phyloP scores from a whole-genome alignment of 2,888 invertebrate genomes.

The Eulithis prunata region DNA sequence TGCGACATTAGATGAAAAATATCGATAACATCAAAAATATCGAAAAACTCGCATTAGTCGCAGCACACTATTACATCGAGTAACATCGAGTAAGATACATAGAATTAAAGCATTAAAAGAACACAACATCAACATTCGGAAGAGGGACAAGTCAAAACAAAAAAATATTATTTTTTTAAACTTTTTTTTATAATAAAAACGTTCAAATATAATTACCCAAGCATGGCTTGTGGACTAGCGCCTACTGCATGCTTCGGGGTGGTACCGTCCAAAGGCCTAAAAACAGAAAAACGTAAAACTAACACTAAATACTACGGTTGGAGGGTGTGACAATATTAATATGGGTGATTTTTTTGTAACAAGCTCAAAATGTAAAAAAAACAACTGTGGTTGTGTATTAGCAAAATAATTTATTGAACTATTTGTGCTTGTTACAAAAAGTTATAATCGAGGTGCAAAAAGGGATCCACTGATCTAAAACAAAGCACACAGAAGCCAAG shows the following conservation, averaged over 20 bases:
- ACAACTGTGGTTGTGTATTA: not conserved
- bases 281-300: constrained; percentile 83
- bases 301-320: constrained; percentile 69
- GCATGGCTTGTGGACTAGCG: constrained; percentile 84
- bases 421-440: constrained; percentile 26
- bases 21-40: constrained; percentile 27
- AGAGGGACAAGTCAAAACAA: constrained; percentile 5
- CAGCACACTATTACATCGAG: constrained; percentile 11
- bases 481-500: constrained; percentile 50
- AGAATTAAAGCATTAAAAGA: constrained; percentile 13
- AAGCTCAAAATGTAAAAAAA: constrained; percentile 23
- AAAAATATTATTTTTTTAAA: not conserved
- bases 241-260: constrained; percentile 84
- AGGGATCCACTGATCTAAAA: constrained; percentile 27
- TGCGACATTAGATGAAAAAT: constrained; percentile 14
- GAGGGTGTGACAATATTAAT: constrained; percentile 43
- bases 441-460: constrained; percentile 41
- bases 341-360: constrained; percentile 49
- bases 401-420: not conserved
- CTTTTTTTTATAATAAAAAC: constrained; percentile 27
- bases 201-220: constrained; percentile 85
- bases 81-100: not conserved
- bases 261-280: constrained; percentile 86
- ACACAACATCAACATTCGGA: constrained; percentile 24
- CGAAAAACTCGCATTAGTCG: constrained; percentile 29